These are phyloP conservation scores for Paradisaea rubra DNA, from an alignment of 2,113 vertebrate species.

Conservation along the genomic window DNA sequence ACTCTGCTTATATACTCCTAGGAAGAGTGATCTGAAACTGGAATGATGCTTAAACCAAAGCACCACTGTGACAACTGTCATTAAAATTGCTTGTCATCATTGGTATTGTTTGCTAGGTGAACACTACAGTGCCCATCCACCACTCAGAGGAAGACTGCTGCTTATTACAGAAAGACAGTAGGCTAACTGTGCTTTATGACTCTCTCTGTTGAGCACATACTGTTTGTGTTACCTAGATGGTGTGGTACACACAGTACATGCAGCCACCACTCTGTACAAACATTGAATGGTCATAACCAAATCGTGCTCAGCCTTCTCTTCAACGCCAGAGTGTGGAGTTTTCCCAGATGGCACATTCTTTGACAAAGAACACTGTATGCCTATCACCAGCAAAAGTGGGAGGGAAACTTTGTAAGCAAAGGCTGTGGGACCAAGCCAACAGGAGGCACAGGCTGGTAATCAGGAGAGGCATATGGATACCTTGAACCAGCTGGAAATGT, in stretches of 20 bases:
- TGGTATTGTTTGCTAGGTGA: background rate
- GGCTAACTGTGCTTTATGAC: background rate
- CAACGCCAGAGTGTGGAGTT: background rate
- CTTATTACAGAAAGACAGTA: background rate
- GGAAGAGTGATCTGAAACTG: background rate
- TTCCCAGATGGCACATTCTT: background rate
- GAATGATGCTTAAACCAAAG: background rate
- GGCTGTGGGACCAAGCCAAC: background rate
- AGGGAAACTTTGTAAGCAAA: background rate
- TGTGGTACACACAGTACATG: too few relatives aligned
- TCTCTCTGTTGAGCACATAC: background rate
- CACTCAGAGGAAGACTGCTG: background rate
- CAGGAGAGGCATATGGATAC: background rate
- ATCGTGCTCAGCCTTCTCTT: background rate
- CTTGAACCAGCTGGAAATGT: background rate
- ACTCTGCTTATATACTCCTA: background rate
- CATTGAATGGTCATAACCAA: background rate
- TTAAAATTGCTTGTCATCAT: background rate
- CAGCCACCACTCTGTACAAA: background rate
- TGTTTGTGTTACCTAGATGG: background rate
- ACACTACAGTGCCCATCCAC: background rate
- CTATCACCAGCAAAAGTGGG: background rate
- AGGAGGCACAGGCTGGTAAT: background rate
- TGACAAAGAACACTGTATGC: background rate
- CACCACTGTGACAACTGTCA: background rate